Base-by-base conservation (phyloP, 2,797 vertebrate genomes). In the Erethizon dorsatum region DNA sequence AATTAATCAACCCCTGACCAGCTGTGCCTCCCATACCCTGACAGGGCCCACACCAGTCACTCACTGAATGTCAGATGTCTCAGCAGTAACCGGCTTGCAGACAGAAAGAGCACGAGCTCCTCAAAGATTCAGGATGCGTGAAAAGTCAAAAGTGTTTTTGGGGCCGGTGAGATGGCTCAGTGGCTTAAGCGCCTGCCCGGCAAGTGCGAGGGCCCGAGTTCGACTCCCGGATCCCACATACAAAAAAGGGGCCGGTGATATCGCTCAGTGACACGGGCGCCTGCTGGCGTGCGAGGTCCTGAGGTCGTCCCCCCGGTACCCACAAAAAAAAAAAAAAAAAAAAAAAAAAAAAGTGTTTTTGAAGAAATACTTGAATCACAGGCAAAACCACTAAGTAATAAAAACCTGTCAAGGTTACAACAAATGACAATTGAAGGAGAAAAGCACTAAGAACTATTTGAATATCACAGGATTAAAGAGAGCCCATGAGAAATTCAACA, bases 321-420 rank as follows among this genome's bases (percentile, higher is more conserved):
- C n/a, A n/a, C n/a, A n/a, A n/a, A n/a, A n/a, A n/a, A n/a, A n/a
- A n/a, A n/a, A n/a, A n/a, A n/a, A n/a, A n/a, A n/a, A n/a, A n/a
- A n/a, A n/a, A n/a, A n/a, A n/a, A n/a, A n/a, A n/a, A 69, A 79
- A 79, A 90, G 88, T n/a, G 26, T 54, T 79, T 85, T n/a, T 50
- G 7, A 82, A 71, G 37, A 83, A 83, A 28, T 17, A 57, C 12
- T 24, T 52, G 37, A 71, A 37, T 37, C 59, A 41, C 33, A 41
- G 54, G 41, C 14, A 85, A 87, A 96, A 57, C 18, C 92, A 85
- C 12, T 9, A 41, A 50, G 41, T 22, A n/a, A 59, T n/a, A 78
- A 78, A 78, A 84, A 50, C 33, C 77, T 67, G 54, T 20, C 5
- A 71, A 52, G 84, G n/a, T 54, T 6, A 79, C 20, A 52, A 54